Percentiles rank a stretch among this genome's conserved stretches.
phyloP scores from a whole-genome alignment of 2,797 vertebrate genomes.

The Parauchenoglanis ngamensis region DNA sequence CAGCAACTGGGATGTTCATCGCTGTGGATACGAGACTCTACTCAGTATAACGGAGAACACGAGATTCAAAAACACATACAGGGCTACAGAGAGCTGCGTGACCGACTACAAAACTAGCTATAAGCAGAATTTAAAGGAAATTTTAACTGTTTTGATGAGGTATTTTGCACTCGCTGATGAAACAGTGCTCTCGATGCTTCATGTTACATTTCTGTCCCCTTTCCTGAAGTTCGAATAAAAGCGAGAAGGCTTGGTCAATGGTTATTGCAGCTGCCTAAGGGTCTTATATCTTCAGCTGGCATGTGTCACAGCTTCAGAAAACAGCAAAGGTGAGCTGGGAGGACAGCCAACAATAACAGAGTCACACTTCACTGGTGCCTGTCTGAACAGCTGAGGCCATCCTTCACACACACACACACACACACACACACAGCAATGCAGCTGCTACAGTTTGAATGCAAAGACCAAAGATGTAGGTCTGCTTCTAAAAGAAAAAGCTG shows the following conservation, averaged over 20 bases:
- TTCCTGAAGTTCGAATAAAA: constrained; percentile 23
- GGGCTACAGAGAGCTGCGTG: background rate
- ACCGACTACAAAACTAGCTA: background rate
- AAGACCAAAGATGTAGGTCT: constrained; percentile 19
- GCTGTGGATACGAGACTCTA: background rate
- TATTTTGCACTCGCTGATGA: background rate
- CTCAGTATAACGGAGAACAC: too few species aligned
- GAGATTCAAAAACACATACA: background rate
- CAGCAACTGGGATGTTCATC: background rate
- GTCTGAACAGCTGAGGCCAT: constrained; percentile 57
- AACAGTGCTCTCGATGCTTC: background rate
- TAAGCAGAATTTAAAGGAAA: background rate
- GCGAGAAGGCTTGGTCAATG: constrained; percentile 24
- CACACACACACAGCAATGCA: background rate
- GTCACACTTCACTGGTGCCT: constrained; percentile 57
- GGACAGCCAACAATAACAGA: constrained; percentile 57
- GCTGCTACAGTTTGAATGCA: constrained; percentile 29
- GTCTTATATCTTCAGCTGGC: constrained; percentile 52
- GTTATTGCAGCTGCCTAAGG: constrained; percentile 54
- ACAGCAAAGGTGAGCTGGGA: constrained; percentile 52
- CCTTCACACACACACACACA: constrained; percentile 7
- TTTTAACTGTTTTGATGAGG: background rate
- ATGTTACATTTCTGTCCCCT: background rate
- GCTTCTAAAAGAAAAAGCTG: too few species aligned
- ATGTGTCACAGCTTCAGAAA: constrained; percentile 52